These are phyloP conservation scores for Drosophila atroscutellata DNA, from an alignment of 2,888 invertebrate genomes.

Conservation along the genomic window DNA sequence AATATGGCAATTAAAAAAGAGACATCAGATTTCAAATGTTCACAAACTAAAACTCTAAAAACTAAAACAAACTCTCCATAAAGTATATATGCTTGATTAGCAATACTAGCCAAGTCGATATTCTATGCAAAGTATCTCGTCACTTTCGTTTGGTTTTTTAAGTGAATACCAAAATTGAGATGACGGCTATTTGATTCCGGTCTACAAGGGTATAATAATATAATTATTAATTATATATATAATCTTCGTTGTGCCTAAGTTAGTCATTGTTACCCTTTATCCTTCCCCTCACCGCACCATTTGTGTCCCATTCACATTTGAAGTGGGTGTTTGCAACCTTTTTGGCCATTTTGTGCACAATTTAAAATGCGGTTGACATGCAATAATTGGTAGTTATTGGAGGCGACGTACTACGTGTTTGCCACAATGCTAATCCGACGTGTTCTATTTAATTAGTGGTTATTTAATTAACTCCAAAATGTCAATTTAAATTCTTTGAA, in stretches of 20 bases:
- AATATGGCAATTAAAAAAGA: background rate
- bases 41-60: background rate
- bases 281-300: too few species aligned
- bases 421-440: background rate
- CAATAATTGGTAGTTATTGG: background rate
- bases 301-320: too few species aligned
- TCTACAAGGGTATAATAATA: background rate
- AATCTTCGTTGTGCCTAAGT: background rate
- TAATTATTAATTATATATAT: too few species aligned
- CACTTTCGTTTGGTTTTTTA: background rate
- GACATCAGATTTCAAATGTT: background rate
- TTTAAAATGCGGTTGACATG: background rate
- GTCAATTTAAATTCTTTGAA: background rate
- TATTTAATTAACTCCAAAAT: background rate
- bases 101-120: background rate
- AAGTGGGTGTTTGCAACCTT: background rate
- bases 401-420: background rate
- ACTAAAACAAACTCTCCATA: too few species aligned
- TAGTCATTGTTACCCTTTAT: background rate
- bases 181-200: background rate
- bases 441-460: background rate
- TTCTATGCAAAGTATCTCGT: background rate
- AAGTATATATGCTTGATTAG: background rate
- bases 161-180: background rate
- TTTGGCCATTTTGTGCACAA: constrained; percentile 2